These are phyloP conservation scores for Candoia aspera DNA, from an alignment of 2,113 vertebrate genomes.

Conservation along the genomic window DNA sequence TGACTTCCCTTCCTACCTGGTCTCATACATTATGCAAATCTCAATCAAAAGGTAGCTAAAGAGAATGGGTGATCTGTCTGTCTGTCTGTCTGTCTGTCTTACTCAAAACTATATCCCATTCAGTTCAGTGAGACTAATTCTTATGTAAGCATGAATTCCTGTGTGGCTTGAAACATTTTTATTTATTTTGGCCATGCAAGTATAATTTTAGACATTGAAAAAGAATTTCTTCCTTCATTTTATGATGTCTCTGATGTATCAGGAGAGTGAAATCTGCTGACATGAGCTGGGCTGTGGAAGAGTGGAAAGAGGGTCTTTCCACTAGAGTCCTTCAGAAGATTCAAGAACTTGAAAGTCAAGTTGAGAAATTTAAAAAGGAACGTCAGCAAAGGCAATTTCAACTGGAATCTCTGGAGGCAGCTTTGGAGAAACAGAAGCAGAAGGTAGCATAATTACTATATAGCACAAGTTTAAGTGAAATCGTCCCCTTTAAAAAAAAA, in stretches of 20 bases:
- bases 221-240: not conserved
- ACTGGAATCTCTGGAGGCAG: constrained; percentile 86
- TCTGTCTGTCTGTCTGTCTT: no score
- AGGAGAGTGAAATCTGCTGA: not conserved
- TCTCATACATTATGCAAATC: no score
- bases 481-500: not conserved
- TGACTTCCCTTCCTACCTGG: not conserved
- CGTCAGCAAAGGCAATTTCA: constrained; percentile 89
- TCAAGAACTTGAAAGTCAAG: constrained; percentile 87
- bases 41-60: not conserved
- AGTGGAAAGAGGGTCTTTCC: constrained; percentile 93
- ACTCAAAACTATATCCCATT: not conserved
- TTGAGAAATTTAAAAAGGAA: constrained; percentile 91
- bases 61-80: not conserved
- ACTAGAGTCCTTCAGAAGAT: constrained; percentile 89
- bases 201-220: not conserved
- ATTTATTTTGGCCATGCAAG: not conserved
- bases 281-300: constrained; percentile 94
- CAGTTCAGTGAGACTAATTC: not conserved
- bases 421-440: constrained; percentile 90
- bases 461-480: not conserved
- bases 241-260: not conserved
- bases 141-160: not conserved
- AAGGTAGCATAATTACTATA: constrained; percentile 75
- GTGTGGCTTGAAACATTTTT: not conserved